Evolutionary conservation across 2,888 invertebrate genomes (phyloP).

Genomic region (Eupsilia transversa): DNA sequence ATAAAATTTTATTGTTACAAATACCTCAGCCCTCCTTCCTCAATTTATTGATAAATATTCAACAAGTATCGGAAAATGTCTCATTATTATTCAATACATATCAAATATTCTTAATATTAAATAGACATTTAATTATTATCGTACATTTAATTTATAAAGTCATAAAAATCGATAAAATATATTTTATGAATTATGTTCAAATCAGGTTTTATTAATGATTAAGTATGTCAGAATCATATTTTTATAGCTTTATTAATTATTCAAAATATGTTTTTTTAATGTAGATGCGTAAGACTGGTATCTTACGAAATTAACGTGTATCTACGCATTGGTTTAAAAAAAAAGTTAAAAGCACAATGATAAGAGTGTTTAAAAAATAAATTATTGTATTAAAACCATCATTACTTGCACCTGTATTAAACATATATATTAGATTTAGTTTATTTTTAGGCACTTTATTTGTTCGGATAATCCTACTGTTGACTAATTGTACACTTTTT

Average conservation of each 20-base stretch:
- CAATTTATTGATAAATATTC: conserved; percentile 48
- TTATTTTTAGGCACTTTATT: too few species aligned
- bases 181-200: conserved; percentile 59
- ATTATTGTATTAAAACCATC: not conserved
- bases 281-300: conserved; percentile 34
- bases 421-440: too few species aligned
- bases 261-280: conserved; percentile 32
- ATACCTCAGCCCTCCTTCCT: conserved; percentile 24
- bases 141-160: conserved; percentile 54
- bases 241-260: conserved; percentile 57
- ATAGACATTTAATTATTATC: conserved; percentile 38
- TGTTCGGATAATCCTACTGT: too few species aligned
- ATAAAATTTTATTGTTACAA: conserved; percentile 43
- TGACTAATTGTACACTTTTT: too few species aligned
- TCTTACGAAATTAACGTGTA: not conserved
- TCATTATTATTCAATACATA: conserved; percentile 53
- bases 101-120: conserved; percentile 34
- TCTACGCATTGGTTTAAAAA: not conserved
- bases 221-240: conserved; percentile 40
- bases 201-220: conserved; percentile 45
- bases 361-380: not conserved
- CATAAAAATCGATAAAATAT: conserved; percentile 64
- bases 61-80: conserved; percentile 44
- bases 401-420: too few species aligned
- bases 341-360: not conserved